Evolutionary conservation across 2,797 vertebrate species (phyloP).

Genomic region (Atherinosoma microstoma): DNA sequence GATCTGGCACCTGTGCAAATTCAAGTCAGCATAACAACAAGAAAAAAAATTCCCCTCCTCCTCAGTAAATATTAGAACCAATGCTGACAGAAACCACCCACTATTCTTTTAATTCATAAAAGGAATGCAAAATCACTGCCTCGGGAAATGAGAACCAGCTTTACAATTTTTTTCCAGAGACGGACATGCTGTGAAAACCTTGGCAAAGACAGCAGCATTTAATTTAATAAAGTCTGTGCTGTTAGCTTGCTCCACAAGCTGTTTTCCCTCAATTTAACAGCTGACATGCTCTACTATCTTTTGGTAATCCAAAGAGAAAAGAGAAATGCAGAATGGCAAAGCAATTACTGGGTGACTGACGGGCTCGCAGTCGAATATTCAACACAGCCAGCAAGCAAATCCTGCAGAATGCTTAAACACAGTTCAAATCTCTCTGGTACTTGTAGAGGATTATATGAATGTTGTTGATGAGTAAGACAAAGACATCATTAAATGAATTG

Average conservation of each 20-base stretch:
- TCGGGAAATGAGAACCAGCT: conserved; percentile 39
- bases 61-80: conserved; percentile 20
- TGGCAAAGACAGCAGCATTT: conserved; percentile 29
- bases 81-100: conserved; percentile 14
- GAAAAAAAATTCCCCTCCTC: conserved; percentile 15
- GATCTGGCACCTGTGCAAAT: conserved; percentile 10
- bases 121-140: conserved; percentile 42
- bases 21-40: conserved; percentile 5
- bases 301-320: conserved; percentile 45
- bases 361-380: conserved; percentile 29
- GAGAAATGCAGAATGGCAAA: conserved; percentile 53
- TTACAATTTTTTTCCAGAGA: conserved; percentile 10
- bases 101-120: conserved; percentile 34
- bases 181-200: conserved; percentile 36
- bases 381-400: conserved; percentile 43
- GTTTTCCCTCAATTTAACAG: conserved; percentile 55
- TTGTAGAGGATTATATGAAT: neutral
- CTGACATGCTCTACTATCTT: conserved; percentile 55
- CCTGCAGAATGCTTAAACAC: conserved; percentile 41
- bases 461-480: neutral
- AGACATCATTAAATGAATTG: neutral
- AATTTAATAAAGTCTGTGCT: conserved; percentile 54
- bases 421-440: conserved; percentile 25
- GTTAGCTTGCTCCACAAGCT: conserved; percentile 34
- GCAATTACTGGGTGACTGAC: conserved; percentile 65